These are phyloP conservation scores for Coleophora flavipennella DNA, from an alignment of 2,888 invertebrate genomes.

Conservation along the genomic window DNA sequence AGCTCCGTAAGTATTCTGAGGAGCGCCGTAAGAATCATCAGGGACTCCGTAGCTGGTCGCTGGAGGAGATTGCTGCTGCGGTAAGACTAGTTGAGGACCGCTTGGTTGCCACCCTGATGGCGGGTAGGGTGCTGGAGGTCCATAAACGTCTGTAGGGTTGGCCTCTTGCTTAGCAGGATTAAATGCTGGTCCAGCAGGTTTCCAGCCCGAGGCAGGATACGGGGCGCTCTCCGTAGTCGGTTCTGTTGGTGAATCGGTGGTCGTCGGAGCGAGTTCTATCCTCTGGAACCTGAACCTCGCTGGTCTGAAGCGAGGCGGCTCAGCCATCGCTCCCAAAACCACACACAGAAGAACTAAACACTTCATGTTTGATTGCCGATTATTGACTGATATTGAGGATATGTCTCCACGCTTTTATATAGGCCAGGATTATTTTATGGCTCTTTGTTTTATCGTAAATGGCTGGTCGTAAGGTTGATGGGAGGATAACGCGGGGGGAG, in stretches of 20 bases:
- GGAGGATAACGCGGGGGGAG: conserved; percentile 30
- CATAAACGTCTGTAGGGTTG: conserved; percentile 32
- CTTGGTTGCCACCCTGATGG: conserved; percentile 60
- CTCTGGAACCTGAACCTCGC: conserved; percentile 62
- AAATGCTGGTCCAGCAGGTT: conserved; percentile 47
- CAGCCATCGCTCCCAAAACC: conserved; percentile 39
- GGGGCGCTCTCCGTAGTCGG: conserved; percentile 21
- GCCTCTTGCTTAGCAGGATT: conserved; percentile 26
- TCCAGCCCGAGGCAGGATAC: conserved; percentile 55
- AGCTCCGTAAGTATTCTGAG: conserved; percentile 26
- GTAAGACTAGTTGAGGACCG: conserved; percentile 48
- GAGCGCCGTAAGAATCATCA: conserved; percentile 40
- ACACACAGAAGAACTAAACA: conserved; percentile 38
- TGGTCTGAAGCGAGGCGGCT: conserved; percentile 57
- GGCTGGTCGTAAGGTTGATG: conserved; percentile 34
- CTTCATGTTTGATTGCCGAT: conserved; percentile 41
- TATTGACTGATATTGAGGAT: conserved; percentile 17
- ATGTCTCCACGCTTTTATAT: conserved; percentile 33
- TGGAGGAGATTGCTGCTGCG: conserved; percentile 38
- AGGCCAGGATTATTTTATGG: conserved; percentile 34
- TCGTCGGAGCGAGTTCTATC: conserved; percentile 56
- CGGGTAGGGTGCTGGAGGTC: conserved; percentile 44
- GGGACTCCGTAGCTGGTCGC: conserved; percentile 44
- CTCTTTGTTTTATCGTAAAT: conserved; percentile 52
- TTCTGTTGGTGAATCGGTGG: conserved; percentile 50